Conservation (phyloP, 1,140 invertebrate genomes). For the Acromyrmex heyeri region DNA sequence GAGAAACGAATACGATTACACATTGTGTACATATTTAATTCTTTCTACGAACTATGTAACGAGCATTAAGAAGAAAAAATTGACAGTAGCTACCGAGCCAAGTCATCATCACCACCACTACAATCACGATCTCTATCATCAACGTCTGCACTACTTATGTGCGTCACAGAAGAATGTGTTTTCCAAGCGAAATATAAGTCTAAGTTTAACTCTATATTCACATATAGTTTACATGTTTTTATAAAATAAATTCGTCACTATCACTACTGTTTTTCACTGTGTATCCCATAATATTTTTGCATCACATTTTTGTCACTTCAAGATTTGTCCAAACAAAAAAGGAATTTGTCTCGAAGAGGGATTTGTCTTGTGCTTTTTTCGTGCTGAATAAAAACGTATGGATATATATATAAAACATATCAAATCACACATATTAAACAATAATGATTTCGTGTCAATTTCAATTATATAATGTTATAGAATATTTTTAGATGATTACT, state of each 20-base stretch:
- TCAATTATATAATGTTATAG: not conserved
- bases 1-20: not conserved
- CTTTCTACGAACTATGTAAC: slow-evolving; percentile 75
- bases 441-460: not conserved
- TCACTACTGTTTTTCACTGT: slow-evolving; percentile 19
- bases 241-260: slow-evolving; percentile 80
- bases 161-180: slow-evolving; percentile 20
- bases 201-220: slow-evolving; percentile 78
- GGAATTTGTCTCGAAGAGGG: not conserved
- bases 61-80: slow-evolving; percentile 51
- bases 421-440: not conserved
- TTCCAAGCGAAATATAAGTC: slow-evolving; percentile 66
- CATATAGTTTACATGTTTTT: slow-evolving; percentile 83
- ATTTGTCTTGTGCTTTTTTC: not conserved
- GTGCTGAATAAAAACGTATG: no score
- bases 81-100: slow-evolving; percentile 69
- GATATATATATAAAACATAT: not conserved
- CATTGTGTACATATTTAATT: slow-evolving; percentile 75
- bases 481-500: not conserved
- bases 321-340: not conserved
- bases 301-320: not conserved
- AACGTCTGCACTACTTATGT: not conserved
- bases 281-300: not conserved
- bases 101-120: slow-evolving; percentile 69
- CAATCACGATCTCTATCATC: slow-evolving; percentile 51